Conservation (phyloP, 2,797 vertebrate species). For the Poecile montanus region DNA sequence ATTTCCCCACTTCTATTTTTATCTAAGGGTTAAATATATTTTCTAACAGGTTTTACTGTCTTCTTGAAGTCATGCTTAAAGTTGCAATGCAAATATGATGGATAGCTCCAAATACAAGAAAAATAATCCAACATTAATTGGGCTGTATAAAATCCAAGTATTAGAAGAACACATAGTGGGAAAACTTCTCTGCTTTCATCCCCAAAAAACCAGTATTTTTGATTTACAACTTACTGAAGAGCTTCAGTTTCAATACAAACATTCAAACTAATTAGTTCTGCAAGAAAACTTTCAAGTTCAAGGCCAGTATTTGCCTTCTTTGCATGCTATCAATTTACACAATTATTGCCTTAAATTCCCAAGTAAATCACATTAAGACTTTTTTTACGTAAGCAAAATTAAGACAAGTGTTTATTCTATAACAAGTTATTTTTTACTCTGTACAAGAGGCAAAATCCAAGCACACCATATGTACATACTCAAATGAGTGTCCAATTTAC, state of each 20-base stretch:
- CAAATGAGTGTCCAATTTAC: constrained; percentile 26
- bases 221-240: background rate
- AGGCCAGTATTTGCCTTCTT: background rate
- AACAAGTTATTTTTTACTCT: background rate
- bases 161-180: background rate
- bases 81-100: background rate
- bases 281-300: background rate
- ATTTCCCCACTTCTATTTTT: background rate
- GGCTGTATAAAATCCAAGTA: background rate
- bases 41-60: background rate
- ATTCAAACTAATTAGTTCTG: background rate
- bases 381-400: background rate
- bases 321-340: background rate
- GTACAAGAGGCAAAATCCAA: background rate
- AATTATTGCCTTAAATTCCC: background rate
- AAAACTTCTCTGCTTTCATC: background rate
- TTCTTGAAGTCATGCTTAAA: background rate
- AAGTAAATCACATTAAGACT: background rate
- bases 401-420: background rate
- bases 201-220: background rate
- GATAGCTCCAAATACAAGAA: background rate
- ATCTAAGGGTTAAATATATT: background rate
- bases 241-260: background rate
- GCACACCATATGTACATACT: background rate
- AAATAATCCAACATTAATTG: background rate